Percentiles rank a stretch among this genome's conserved stretches.
These are phyloP conservation scores for Goniozus legneri DNA, from an alignment of 1,140 invertebrate species.

Conservation along the genomic window DNA sequence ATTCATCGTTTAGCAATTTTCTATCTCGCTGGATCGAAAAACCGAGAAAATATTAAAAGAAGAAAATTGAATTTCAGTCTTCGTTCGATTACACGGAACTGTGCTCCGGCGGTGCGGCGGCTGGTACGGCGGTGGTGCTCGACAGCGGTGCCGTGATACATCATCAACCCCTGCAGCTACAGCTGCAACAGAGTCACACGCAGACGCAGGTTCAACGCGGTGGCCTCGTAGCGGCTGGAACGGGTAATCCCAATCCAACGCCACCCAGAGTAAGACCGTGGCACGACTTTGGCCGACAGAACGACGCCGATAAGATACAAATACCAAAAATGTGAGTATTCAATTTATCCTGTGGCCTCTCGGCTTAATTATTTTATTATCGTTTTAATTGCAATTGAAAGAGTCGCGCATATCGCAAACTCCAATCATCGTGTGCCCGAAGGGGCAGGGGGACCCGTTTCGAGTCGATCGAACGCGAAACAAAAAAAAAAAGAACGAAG, in stretches of 20 bases:
- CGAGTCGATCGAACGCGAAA: no score
- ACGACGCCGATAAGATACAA: conserved; percentile 93
- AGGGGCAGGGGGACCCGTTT: no score
- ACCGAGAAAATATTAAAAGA: background rate
- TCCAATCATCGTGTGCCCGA: no score
- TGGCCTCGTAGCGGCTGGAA: conserved; percentile 52
- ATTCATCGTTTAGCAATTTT: no score
- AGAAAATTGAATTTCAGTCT: conserved; percentile 56
- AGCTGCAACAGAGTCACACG: conserved; percentile 43
- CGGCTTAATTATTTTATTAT: conserved; percentile 90
- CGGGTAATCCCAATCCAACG: conserved; percentile 60
- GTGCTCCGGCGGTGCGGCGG: conserved; percentile 62
- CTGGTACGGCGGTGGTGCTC: conserved; percentile 45
- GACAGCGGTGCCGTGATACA: conserved; percentile 50
- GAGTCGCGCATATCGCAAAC: no score
- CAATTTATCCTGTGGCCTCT: conserved; percentile 63
- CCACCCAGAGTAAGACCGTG: conserved; percentile 75
- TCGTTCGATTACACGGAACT: conserved; percentile 83
- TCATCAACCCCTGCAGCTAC: conserved; percentile 48
- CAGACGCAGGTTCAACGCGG: conserved; percentile 57
- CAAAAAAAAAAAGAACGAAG: no score
- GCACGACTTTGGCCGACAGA: conserved; percentile 89
- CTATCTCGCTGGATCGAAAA: no score
- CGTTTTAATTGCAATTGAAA: no score
- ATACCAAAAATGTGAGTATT: conserved; percentile 94